phyloP scores from a whole-genome alignment of 2,888 invertebrate genomes.

The Drosophila seclusa region DNA sequence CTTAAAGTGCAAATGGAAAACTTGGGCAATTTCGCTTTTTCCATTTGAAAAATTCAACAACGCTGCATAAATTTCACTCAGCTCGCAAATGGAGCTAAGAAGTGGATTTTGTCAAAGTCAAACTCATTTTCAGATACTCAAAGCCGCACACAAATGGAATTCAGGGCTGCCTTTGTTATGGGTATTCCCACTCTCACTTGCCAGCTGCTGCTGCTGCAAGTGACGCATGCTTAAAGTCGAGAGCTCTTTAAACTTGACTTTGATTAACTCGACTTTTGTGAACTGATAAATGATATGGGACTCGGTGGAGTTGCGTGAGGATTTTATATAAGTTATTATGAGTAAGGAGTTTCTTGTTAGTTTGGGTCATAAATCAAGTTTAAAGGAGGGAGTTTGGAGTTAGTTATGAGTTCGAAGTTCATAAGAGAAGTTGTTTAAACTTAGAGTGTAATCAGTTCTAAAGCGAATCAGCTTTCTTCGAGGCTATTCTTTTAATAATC shows the following conservation, averaged over 20 bases:
- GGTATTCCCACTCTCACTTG: constrained; percentile 5
- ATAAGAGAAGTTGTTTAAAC: background rate
- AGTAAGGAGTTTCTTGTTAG: background rate
- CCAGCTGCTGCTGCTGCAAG: constrained; percentile 20
- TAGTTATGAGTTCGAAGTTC: too few species aligned
- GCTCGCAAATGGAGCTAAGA: background rate
- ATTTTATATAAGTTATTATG: constrained; percentile 47
- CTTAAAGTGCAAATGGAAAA: constrained; percentile 50
- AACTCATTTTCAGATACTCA: constrained; percentile 30
- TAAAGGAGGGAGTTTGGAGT: background rate
- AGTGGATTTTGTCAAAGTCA: constrained; percentile 6
- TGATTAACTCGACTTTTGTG: constrained; percentile 40
- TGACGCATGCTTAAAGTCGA: constrained; percentile 44
- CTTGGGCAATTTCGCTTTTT: constrained; percentile 21
- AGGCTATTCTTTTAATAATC: background rate
- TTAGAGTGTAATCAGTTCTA: background rate
- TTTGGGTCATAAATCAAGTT: constrained; percentile 4
- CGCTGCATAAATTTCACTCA: constrained; percentile 55
- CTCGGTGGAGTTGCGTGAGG: constrained; percentile 37
- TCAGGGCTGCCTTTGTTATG: constrained; percentile 10
- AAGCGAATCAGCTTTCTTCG: background rate
- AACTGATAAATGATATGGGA: constrained; percentile 10
- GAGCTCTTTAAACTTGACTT: constrained; percentile 37
- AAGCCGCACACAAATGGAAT: constrained; percentile 36
- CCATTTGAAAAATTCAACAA: constrained; percentile 37